Base-by-base conservation (phyloP, 2,113 vertebrate species). In the Ictalurus furcatus region DNA sequence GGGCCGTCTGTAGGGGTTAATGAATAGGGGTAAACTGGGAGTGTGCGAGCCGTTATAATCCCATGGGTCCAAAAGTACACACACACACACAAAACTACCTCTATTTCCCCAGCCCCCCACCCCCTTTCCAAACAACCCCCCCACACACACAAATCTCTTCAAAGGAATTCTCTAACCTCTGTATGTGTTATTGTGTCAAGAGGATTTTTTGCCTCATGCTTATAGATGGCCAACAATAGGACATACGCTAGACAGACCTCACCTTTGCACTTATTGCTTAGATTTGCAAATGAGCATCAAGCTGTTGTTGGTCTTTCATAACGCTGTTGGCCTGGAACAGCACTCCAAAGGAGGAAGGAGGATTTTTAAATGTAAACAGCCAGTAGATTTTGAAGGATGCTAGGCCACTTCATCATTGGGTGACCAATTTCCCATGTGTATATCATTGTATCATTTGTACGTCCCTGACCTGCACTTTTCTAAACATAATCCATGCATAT, bases 201-300 rank as follows among this genome's bases (percentile, higher is more conserved):
- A 78, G 87, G 54, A 34, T 61, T 93, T 93, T 85, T 86, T 93
- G 91, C 92, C 94, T 93, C 93, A 94, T 94, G 92, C 92, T 93
- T 96, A 94, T 96, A 97, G 97, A 97, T 97, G 97, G 97, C 94
- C 94, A 96, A 96, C 96, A 97, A 97, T 96, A 95, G 96, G 95
- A 30, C 95, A 95, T 94, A 93, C 94, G 91, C 93, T 91, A 91
- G 92, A 91, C 73, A 93, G 93, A 91, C 94, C 71, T 91, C 90
- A 93, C 92, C 94, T 94, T 92, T 90, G 92, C 17, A 94, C 93
- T 86, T 95, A 95, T 95, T 95, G 93, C 95, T 91, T 91, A 92
- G 93, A 96, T 96, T 94, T 93, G 92, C 94, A 96, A 95, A 97
- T 96, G 94, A 96, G 95, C 91, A 90, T 91, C 93, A 94, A 96